Evolutionary conservation across 2,113 vertebrate species (phyloP), one percentile per base, ranked within the genome.

Genomic region (Rhodinocichla rosea): DNA sequence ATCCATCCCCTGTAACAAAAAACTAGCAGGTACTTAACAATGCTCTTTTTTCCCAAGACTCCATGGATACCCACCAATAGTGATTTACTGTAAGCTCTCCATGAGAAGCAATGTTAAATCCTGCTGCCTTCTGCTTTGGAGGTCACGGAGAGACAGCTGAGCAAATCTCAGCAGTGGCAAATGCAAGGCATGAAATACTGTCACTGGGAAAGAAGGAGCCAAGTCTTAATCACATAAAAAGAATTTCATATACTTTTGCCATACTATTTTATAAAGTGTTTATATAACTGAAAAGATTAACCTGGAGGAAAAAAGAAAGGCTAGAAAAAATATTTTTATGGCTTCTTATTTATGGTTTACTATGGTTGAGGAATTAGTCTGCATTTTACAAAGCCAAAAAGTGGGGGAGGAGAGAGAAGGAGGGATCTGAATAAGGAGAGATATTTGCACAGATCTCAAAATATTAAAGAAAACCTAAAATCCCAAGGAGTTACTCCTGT

Each of bases 171-270:
- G 56, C 53, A 20, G n/a, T 60, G 80, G 73, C 57, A 80, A 87
- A 71, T 30, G 45, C 60, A 74, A 62, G 64, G 65, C 69, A 27
- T 57, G 45, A 90, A 84, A 84, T 84, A 21, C 27, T 50, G 60
- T 71, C 87, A 32, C 27, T 37, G 71, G 40, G 52, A 69, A 83
- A 53, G 78, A 89, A 83, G 50, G 40, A 94, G 39, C 50, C 70
- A 85, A 94, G 27, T 39, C 63, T 92, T 91, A 96, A 97, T 94
- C 89, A 45, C 62, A 87, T 92, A 77, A 92, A 96, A 82, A 94
- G 93, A 95, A 83, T 87, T 71, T 84, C 65, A 82, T 89, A 53
- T 63, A 68, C 44, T 83, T 87, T 77, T 50, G 55, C 35, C 11
- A 13, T 80, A 70, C 67, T 91, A 47, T 82, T 92, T 93, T 89